phyloP scores from a whole-genome alignment of 2,113 vertebrate genomes.

The Myanophis thanlyinensis region DNA sequence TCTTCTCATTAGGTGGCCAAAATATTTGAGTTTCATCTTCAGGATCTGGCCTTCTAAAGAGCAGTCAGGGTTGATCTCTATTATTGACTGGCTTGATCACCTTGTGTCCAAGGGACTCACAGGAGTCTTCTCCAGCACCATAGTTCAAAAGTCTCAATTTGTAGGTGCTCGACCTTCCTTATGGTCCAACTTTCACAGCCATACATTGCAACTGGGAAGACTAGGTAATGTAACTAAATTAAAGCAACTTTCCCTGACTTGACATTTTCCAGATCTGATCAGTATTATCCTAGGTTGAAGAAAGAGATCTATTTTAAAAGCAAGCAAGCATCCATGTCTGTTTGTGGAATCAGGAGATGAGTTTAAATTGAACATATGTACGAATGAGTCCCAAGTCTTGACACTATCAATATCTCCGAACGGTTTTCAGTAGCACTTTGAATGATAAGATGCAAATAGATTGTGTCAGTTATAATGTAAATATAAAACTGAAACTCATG shows the following conservation, averaged over 20 bases:
- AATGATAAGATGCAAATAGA: background rate
- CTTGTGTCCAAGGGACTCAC: too few species aligned
- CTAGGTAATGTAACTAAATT: background rate
- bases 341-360: background rate
- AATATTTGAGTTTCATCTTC: too few species aligned
- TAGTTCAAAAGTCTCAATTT: too few species aligned
- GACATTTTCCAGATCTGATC: background rate
- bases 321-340: background rate
- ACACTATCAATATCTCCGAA: background rate
- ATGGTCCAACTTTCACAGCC: too few species aligned
- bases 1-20: too few species aligned
- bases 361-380: background rate
- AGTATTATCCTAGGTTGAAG: background rate
- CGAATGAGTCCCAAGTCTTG: background rate
- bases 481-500: background rate
- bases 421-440: background rate
- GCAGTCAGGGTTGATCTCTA: too few species aligned
- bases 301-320: background rate
- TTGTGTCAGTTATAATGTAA: background rate
- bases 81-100: too few species aligned
- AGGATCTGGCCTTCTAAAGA: too few species aligned
- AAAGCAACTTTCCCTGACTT: background rate
- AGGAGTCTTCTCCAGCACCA: too few species aligned
- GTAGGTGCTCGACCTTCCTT: too few species aligned
- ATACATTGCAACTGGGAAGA: too few species aligned